These are phyloP conservation scores for Lepidurus apus DNA, from an alignment of 1,140 invertebrate genomes.

Conservation along the genomic window DNA sequence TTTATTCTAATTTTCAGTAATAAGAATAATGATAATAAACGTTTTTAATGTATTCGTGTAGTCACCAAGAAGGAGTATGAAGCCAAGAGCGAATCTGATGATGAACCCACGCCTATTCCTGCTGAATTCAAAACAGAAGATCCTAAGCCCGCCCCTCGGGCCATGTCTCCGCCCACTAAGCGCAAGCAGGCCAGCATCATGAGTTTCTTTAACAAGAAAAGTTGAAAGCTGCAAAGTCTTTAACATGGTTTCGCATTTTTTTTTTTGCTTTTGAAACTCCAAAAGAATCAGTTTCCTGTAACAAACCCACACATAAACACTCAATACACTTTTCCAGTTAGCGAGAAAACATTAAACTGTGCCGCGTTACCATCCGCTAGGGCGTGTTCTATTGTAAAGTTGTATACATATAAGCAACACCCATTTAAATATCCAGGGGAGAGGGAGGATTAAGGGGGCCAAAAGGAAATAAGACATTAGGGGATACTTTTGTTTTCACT, in stretches of 20 bases:
- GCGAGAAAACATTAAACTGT: neutral
- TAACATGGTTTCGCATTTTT: too few relatives aligned
- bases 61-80: neutral
- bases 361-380: neutral
- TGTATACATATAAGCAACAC: conserved; percentile 8
- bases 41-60: neutral
- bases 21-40: neutral
- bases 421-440: neutral
- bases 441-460: neutral
- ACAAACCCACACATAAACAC: too few relatives aligned
- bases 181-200: neutral
- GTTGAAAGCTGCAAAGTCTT: neutral
- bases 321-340: neutral
- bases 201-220: neutral
- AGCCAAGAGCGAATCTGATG: neutral
- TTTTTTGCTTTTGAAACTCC: too few relatives aligned
- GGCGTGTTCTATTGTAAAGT: neutral
- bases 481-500: neutral
- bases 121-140: neutral
- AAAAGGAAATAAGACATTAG: neutral
- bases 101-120: neutral
- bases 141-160: neutral
- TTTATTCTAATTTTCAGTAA: neutral
- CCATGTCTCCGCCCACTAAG: neutral
- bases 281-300: too few relatives aligned